These are phyloP conservation scores for Phyllotreta striolata DNA, from an alignment of 2,888 invertebrate species.

Conservation along the genomic window DNA sequence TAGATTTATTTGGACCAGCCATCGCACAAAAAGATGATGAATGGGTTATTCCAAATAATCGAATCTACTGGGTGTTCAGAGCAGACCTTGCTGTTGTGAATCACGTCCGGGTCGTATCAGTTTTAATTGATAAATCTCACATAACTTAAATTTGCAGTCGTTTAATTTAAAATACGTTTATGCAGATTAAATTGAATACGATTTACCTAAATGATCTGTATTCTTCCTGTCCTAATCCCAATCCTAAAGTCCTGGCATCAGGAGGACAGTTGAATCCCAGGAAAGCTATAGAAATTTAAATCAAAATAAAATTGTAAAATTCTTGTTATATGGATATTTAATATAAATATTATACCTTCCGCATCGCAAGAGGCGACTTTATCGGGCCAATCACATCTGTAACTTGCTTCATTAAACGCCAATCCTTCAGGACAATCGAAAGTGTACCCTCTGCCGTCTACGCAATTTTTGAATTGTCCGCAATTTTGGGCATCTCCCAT, in stretches of 20 bases:
- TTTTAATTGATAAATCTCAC: too few relatives aligned
- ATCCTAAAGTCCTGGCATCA: constrained; percentile 61
- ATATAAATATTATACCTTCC: constrained; percentile 67
- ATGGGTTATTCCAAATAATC: too few relatives aligned
- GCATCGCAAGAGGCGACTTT: constrained; percentile 81
- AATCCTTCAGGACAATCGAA: constrained; percentile 86
- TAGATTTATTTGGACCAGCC: too few relatives aligned
- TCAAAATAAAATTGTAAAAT: not conserved
- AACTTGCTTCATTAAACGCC: constrained; percentile 68
- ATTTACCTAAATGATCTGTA: constrained; percentile 56
- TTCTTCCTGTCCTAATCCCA: constrained; percentile 62
- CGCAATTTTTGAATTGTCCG: constrained; percentile 84
- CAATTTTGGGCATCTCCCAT: constrained; percentile 74
- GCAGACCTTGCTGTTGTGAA: too few relatives aligned
- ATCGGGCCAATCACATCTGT: constrained; percentile 90
- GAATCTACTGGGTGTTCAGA: too few relatives aligned
- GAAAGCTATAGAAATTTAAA: constrained; percentile 65
- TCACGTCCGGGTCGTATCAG: too few relatives aligned
- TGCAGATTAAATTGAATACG: not conserved
- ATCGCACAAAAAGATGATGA: too few relatives aligned
- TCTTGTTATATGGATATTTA: not conserved
- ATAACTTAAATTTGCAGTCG: too few relatives aligned
- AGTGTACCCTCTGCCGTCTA: constrained; percentile 74
- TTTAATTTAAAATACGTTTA: too few relatives aligned
- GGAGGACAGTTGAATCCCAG: constrained; percentile 83